A percentile compares a stretch with the other conserved stretches of the same genome.
Conservation (phyloP, 2,113 vertebrate genomes). For the Tachuris rubrigastra region DNA sequence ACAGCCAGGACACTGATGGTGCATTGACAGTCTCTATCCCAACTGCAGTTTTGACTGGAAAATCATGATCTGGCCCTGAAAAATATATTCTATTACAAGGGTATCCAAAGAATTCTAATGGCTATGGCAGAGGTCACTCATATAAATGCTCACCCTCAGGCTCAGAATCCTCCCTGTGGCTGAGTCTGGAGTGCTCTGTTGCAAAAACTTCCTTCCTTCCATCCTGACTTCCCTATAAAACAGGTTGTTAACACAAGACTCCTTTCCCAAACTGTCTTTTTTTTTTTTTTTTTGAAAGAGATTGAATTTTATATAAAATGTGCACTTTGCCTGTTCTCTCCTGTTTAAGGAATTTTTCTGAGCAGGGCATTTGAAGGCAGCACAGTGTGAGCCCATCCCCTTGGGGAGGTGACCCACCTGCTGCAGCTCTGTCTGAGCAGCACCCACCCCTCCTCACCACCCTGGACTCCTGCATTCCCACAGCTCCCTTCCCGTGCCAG, state of each 20-base stretch:
- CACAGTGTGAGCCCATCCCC: too few relatives aligned
- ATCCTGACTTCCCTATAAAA: neutral
- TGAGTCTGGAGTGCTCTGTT: neutral
- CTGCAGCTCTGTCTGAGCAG: neutral
- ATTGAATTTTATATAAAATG: neutral
- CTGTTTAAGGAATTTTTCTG: neutral
- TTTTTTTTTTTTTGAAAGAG: neutral
- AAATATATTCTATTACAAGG: neutral
- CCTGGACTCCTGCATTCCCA: accelerated
- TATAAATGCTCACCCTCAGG: accelerated
- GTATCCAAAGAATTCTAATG: neutral
- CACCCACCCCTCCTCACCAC: accelerated
- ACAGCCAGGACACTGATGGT: neutral
- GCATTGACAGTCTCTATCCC: neutral
- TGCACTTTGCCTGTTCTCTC: neutral
- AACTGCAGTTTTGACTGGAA: neutral
- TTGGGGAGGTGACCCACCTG: accelerated
- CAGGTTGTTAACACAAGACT: neutral
- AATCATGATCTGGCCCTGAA: neutral
- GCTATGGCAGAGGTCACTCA: neutral
- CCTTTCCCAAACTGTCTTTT: neutral
- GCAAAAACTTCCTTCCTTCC: neutral
- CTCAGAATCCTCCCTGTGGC: neutral
- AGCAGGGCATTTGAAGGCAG: neutral
- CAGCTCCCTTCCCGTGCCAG: neutral